Evolutionary conservation across 2,888 invertebrate genomes (phyloP), one percentile per base, ranked within the genome.

Genomic region (Thumatha senex): DNA sequence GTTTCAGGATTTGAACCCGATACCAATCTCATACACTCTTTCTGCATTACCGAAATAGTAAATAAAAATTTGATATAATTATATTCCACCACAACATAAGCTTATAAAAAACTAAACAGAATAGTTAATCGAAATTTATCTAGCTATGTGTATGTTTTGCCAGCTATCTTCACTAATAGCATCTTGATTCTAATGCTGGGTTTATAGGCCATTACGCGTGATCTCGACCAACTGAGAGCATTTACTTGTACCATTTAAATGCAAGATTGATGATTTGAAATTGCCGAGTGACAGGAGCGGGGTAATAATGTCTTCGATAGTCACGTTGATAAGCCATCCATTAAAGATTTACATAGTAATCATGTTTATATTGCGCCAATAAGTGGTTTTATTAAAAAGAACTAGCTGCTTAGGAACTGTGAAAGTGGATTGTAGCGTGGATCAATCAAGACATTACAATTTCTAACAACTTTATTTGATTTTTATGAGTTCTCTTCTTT

Each of bases 281-380:
- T 78, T 70, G 69, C 71, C 76, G 69, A 65, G 74, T 76, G 81
- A 80, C 82, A 75, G 77, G 68, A 58, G 69, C 74, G 62, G 63
- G 72, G 75, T 76, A 76, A 76, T 82, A 75, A 75, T 76, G 76
- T 71, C 73, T 61, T 46, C 63, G 82, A 80, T 80, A 78, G 70
- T 73, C 62, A 66, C 64, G 56, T 62, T 69, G 83, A 84, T 83
- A 78, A 80, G 50, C 78, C 74, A 82, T 84, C 79, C 78, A 80
- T 85, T 85, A 83, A 75, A 78, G 74, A 82, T 84, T 82, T 80
- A 84, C 79, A 82, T 80, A 81, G 78, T 73, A 78, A 80, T 82
- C 77, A 69, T 63, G 70, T 59, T 65, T 58, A 61, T 55, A 60
- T 53, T 58, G 59, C 58, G 36, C 52, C 60, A 60, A 69, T 70